Evolutionary conservation across 2,113 vertebrate genomes (phyloP).

Genomic region (Cryptoleucopteryx plumbea): DNA sequence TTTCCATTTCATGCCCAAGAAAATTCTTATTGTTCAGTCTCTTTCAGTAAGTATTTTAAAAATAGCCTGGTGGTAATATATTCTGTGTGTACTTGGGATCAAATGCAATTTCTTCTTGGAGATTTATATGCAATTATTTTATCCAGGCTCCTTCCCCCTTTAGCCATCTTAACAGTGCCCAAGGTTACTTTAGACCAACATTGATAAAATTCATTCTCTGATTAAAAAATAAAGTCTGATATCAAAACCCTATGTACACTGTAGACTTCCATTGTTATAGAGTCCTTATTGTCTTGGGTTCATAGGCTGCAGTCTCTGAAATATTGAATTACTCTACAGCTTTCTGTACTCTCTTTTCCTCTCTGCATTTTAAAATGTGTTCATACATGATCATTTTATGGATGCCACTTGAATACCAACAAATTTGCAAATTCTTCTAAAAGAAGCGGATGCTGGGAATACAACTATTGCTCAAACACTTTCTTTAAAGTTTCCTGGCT

Average conservation of each 20-base stretch:
- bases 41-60: constrained; percentile 19
- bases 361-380: constrained; percentile 11
- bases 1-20: background rate
- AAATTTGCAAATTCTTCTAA: background rate
- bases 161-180: constrained; percentile 10
- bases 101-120: constrained; percentile 51
- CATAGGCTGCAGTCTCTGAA: constrained; percentile 12
- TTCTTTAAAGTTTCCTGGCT: background rate
- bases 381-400: background rate
- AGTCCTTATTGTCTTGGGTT: constrained; percentile 28
- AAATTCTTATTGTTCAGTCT: constrained; percentile 1
- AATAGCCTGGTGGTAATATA: constrained; percentile 30
- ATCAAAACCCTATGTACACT: constrained; percentile 21
- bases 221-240: constrained; percentile 55
- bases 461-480: background rate
- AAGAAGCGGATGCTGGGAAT: background rate
- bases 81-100: constrained; percentile 31
- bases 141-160: constrained; percentile 13
- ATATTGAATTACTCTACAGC: constrained; percentile 14
- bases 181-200: constrained; percentile 54
- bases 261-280: constrained; percentile 34
- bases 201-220: constrained; percentile 48
- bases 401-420: constrained; percentile 23
- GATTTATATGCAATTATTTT: constrained; percentile 56
- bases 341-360: background rate